phyloP scores from a whole-genome alignment of 2,888 invertebrate species.

The Phasia obesa region DNA sequence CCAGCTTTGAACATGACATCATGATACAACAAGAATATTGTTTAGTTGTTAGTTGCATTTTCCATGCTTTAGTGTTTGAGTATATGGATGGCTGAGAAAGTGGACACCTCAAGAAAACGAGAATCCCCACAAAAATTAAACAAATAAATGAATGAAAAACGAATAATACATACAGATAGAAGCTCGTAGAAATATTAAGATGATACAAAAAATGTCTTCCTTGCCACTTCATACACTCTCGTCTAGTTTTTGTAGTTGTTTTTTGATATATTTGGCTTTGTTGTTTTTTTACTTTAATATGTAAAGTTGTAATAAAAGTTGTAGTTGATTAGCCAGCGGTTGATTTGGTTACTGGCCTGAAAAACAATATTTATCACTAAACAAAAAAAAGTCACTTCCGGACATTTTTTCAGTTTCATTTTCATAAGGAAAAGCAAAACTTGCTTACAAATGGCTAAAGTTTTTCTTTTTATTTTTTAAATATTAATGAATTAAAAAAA shows the following conservation, averaged over 20 bases:
- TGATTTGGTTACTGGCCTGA: conserved; percentile 52
- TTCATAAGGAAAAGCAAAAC: conserved; percentile 17
- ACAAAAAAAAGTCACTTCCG: conserved; percentile 80
- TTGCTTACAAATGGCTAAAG: conserved; percentile 1
- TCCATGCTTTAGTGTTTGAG: conserved; percentile 23
- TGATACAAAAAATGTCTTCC: conserved; percentile 14
- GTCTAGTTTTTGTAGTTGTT: conserved; percentile 25
- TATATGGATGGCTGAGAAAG: background rate
- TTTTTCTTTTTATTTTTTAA: too few species aligned
- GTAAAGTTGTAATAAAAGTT: conserved; percentile 62
- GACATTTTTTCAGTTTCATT: conserved; percentile 67
- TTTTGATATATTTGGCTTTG: conserved; percentile 2
- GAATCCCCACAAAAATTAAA: conserved; percentile 23
- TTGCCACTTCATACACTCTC: conserved; percentile 7
- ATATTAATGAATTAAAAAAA: too few species aligned
- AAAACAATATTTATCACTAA: conserved; percentile 77
- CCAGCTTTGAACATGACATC: conserved; percentile 68
- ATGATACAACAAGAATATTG: conserved; percentile 60
- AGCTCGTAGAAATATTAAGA: too few species aligned
- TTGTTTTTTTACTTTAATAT: conserved; percentile 25
- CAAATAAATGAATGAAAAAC: background rate
- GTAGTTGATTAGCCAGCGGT: conserved; percentile 32
- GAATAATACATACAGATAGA: background rate
- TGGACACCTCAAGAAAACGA: conserved; percentile 45
- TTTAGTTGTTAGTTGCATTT: conserved; percentile 48